Conservation (phyloP, 2,888 invertebrate species). For the Psococerastis gibbosa region DNA sequence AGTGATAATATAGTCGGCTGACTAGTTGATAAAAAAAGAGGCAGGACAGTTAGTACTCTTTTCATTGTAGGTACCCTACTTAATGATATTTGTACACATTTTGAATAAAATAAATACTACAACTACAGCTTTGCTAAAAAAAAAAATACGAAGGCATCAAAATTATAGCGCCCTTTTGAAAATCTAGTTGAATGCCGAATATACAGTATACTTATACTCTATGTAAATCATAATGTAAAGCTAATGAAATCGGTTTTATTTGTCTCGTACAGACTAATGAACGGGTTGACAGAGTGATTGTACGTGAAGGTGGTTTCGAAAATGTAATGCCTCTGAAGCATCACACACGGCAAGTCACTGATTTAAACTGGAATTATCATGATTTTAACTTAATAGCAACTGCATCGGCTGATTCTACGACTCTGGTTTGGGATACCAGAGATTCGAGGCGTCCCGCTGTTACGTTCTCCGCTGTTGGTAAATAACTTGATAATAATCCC, state of each 20-base stretch:
- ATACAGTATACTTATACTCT: too few species aligned
- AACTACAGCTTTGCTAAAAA: too few species aligned
- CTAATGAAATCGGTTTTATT: neutral
- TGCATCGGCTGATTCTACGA: slow-evolving; percentile 85
- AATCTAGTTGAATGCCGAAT: too few species aligned
- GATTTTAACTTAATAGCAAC: slow-evolving; percentile 62
- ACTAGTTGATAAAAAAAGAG: too few species aligned
- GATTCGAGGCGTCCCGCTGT: slow-evolving; percentile 66
- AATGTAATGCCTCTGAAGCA: slow-evolving; percentile 53
- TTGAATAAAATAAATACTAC: too few species aligned
- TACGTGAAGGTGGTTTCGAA: slow-evolving; percentile 33
- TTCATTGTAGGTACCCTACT: too few species aligned
- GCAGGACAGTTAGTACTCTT: too few species aligned
- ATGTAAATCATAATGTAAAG: neutral
- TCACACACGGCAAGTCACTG: slow-evolving; percentile 72
- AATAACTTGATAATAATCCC: too few species aligned
- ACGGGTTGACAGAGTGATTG: slow-evolving; percentile 22
- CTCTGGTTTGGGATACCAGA: slow-evolving; percentile 83
- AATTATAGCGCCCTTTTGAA: too few species aligned
- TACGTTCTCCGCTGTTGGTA: slow-evolving; percentile 76
- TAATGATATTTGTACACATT: too few species aligned
- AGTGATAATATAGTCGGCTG: too few species aligned
- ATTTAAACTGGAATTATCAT: slow-evolving; percentile 77
- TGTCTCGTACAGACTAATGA: slow-evolving; percentile 41
- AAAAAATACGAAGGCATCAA: too few species aligned